Percentiles rank a stretch among this genome's conserved stretches.
Evolutionary conservation across 2,888 invertebrate genomes (phyloP).

Genomic region (Caenorhabditis virilis): DNA sequence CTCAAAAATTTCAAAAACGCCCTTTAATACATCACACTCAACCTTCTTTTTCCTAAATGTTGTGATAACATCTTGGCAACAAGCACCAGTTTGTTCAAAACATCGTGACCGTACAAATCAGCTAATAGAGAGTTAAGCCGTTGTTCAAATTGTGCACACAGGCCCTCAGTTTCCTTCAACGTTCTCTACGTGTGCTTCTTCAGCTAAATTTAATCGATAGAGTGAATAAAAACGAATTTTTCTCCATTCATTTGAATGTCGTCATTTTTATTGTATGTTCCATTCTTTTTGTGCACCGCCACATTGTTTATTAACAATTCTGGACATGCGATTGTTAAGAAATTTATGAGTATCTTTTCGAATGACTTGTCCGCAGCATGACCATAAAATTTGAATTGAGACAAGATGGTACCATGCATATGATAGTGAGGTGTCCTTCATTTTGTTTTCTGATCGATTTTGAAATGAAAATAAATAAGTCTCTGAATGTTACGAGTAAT

Average conservation of each 20-base stretch:
- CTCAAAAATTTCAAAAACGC: too few relatives aligned
- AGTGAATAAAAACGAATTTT: neutral
- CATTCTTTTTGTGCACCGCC: conserved; percentile 5
- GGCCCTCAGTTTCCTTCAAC: neutral
- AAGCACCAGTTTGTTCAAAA: conserved; percentile 6
- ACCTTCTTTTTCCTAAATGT: too few relatives aligned
- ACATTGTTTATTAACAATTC: conserved; percentile 12
- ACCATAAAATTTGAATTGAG: too few relatives aligned
- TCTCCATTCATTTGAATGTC: neutral
- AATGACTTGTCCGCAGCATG: conserved; percentile 26
- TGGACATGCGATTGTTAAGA: conserved; percentile 45
- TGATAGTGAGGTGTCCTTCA: too few relatives aligned
- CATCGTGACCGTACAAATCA: conserved; percentile 44
- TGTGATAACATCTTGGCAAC: too few relatives aligned
- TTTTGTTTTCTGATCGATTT: too few relatives aligned
- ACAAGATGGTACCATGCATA: too few relatives aligned
- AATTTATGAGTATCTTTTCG: conserved; percentile 42
- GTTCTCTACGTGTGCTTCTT: neutral
- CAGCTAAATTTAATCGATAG: neutral
- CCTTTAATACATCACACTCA: too few relatives aligned
- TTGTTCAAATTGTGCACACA: conserved; percentile 31
- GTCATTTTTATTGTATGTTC: conserved; percentile 5
- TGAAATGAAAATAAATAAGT: too few relatives aligned
- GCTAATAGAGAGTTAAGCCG: conserved; percentile 38
- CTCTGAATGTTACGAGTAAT: too few relatives aligned